Conservation (phyloP, 1,140 invertebrate genomes). For the Drosophila nannoptera region DNA sequence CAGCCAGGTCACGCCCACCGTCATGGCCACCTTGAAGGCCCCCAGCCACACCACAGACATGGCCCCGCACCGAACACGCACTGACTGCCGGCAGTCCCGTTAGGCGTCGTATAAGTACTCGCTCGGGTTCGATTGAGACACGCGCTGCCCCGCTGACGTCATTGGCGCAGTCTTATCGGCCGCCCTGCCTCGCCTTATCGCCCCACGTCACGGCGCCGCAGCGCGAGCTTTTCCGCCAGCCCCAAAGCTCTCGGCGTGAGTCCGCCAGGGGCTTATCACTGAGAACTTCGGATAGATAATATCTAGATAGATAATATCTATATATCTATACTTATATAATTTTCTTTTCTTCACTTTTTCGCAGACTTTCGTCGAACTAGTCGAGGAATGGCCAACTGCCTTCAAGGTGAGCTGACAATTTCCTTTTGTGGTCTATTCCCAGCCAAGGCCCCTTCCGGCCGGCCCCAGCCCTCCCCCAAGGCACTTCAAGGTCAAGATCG, state of each 20-base stretch:
- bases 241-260: too few relatives aligned
- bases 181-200: too few relatives aligned
- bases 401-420: background rate
- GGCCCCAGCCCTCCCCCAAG: background rate
- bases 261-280: background rate
- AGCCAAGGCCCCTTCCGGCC: background rate
- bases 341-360: too few relatives aligned
- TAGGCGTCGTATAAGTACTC: background rate
- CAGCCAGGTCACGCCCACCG: constrained; percentile 81
- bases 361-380: too few relatives aligned
- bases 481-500: constrained; percentile 7
- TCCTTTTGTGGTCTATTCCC: background rate
- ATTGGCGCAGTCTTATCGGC: constrained; percentile 47
- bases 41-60: constrained; percentile 82
- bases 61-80: constrained; percentile 1
- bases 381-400: too few relatives aligned
- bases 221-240: background rate
- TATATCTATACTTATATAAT: too few relatives aligned
- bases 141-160: constrained; percentile 32
- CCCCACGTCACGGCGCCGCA: background rate
- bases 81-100: constrained; percentile 10
- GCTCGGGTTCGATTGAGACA: constrained; percentile 6
- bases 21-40: constrained; percentile 81
- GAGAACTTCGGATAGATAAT: too few relatives aligned
- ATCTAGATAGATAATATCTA: too few relatives aligned